These are phyloP conservation scores for Drosophila hawaiiensis DNA, from an alignment of 2,888 invertebrate species.

Conservation along the genomic window DNA sequence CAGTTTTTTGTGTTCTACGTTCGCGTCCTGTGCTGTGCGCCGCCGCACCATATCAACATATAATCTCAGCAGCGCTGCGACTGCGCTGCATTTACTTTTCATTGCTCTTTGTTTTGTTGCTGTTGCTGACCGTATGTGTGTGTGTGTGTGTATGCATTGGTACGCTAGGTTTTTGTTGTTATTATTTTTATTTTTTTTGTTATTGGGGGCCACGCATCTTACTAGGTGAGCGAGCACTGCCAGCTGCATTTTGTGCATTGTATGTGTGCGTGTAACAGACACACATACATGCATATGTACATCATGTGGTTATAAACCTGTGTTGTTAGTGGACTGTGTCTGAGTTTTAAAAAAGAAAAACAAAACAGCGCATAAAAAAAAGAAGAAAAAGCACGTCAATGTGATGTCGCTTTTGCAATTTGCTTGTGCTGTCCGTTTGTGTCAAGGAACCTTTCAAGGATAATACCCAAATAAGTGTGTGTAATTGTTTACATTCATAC, in stretches of 20 bases:
- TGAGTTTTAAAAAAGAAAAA: constrained; percentile 19
- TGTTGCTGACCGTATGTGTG: neutral
- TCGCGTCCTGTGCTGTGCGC: constrained; percentile 68
- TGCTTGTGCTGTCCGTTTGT: constrained; percentile 46
- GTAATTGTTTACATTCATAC: constrained; percentile 12
- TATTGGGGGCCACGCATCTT: constrained; percentile 42
- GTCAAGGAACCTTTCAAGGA: constrained; percentile 84
- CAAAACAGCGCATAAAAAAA: constrained; percentile 18
- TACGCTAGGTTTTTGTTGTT: constrained; percentile 26
- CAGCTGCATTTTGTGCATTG: constrained; percentile 68
- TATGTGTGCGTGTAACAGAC: constrained; percentile 13
- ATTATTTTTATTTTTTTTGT: constrained; percentile 23
- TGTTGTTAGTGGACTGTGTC: constrained; percentile 22
- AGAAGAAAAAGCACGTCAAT: constrained; percentile 37
- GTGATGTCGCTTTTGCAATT: constrained; percentile 36
- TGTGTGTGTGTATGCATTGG: constrained; percentile 19
- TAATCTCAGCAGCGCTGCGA: constrained; percentile 68
- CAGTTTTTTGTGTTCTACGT: constrained; percentile 36
- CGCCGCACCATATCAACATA: constrained; percentile 70
- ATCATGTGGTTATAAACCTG: constrained; percentile 5
- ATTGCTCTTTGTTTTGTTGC: constrained; percentile 46
- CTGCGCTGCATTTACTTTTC: constrained; percentile 63
- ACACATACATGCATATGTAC: constrained; percentile 14
- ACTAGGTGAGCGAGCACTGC: constrained; percentile 49
- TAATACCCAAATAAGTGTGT: constrained; percentile 42